Evolutionary conservation across 2,113 vertebrate genomes (phyloP).

Genomic region (Phylloscopus trochilus): DNA sequence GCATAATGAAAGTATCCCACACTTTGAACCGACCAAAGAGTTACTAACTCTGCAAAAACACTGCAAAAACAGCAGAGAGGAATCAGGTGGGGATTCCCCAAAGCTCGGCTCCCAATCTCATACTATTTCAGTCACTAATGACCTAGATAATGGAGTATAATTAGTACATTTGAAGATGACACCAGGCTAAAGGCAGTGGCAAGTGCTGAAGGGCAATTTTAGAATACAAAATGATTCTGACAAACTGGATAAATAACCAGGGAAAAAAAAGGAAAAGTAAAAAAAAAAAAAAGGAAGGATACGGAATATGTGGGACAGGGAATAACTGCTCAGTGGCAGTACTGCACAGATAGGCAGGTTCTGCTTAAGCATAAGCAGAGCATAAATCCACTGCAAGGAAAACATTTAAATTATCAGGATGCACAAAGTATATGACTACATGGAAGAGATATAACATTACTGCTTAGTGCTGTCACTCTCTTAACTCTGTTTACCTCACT

Average conservation of each 20-base stretch:
- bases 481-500: not conserved
- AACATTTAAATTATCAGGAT: not conserved
- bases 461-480: not conserved
- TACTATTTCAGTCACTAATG: slow-evolving; percentile 5
- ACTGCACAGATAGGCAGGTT: not conserved
- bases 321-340: not conserved
- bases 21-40: not conserved
- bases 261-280: fast-evolving
- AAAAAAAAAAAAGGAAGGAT: not conserved
- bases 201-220: not conserved
- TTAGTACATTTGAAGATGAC: not conserved
- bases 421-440: not conserved
- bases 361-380: not conserved
- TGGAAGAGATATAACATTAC: not conserved
- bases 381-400: not conserved
- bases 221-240: not conserved
- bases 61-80: not conserved
- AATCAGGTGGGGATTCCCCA: not conserved
- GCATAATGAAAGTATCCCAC: not conserved
- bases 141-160: slow-evolving; percentile 10
- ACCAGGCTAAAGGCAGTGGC: not conserved
- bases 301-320: not conserved
- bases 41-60: not conserved
- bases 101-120: not conserved
- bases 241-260: not conserved